These are phyloP conservation scores for Orthosia cruda DNA, from an alignment of 2,888 invertebrate genomes.

Conservation along the genomic window DNA sequence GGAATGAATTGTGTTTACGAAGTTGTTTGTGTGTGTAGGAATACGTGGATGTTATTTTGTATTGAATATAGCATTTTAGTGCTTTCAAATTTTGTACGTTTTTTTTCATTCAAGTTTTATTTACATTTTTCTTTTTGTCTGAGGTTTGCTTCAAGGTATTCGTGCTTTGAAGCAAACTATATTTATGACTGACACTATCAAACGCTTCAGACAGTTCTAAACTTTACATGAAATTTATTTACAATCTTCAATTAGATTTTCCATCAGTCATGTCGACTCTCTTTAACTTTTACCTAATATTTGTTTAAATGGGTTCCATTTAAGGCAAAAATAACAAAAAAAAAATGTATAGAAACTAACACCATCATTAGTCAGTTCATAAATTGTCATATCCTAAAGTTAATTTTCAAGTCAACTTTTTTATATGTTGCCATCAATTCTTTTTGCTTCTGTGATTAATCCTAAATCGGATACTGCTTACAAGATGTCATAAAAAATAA, in stretches of 20 bases:
- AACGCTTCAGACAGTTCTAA: neutral
- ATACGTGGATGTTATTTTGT: neutral
- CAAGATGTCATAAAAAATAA: constrained; percentile 10
- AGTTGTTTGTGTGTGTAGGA: constrained; percentile 1
- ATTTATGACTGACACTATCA: neutral
- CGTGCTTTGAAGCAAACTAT: no score
- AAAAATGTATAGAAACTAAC: neutral
- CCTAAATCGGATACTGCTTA: neutral
- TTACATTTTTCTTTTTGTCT: neutral
- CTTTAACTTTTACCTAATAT: neutral
- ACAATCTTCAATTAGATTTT: neutral
- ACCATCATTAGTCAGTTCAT: neutral
- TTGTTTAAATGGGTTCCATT: no score
- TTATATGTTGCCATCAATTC: neutral
- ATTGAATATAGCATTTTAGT: neutral
- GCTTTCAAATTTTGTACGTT: neutral
- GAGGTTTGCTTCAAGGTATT: neutral
- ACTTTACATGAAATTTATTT: neutral
- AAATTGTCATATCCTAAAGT: no score
- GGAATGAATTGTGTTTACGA: constrained; percentile 14
- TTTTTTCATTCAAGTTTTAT: neutral
- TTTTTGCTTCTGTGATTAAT: neutral
- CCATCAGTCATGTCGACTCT: accelerated
- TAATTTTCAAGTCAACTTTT: neutral
- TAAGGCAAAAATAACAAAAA: no score